Conservation (phyloP, 2,113 vertebrate genomes). For the Pollimyrus isidori region DNA sequence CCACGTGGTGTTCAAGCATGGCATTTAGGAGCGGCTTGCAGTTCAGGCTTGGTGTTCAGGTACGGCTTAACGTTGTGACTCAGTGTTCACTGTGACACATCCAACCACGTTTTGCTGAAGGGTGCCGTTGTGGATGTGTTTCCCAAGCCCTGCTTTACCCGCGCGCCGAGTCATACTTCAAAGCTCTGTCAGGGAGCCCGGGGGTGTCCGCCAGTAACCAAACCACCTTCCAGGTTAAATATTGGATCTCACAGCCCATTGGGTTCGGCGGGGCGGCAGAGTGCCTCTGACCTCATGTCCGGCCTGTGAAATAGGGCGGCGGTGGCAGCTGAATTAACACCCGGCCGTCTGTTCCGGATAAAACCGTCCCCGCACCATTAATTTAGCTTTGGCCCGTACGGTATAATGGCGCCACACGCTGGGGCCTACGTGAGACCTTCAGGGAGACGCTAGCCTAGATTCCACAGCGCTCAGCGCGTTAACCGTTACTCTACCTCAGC, state of each 20-base stretch:
- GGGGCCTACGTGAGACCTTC: not conserved
- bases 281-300: slow-evolving; percentile 4
- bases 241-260: not conserved
- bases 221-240: slow-evolving; percentile 5
- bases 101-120: not conserved
- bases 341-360: not conserved
- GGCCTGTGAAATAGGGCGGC: not conserved
- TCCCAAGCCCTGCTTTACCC: not conserved
- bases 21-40: not conserved
- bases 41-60: not conserved
- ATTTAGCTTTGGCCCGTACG: not conserved
- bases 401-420: not conserved
- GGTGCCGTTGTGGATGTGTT: not conserved
- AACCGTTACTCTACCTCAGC: not conserved
- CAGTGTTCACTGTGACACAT: not conserved
- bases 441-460: not conserved
- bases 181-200: not conserved
- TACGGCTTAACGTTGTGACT: not conserved
- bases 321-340: not conserved
- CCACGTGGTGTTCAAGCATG: not conserved
- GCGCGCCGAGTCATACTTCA: not conserved
- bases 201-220: not conserved
- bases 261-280: not conserved
- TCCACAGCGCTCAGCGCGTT: not conserved
- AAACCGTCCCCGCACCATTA: not conserved